These are phyloP conservation scores for Characodon lateralis DNA, from an alignment of 2,797 vertebrate species.

Conservation along the genomic window DNA sequence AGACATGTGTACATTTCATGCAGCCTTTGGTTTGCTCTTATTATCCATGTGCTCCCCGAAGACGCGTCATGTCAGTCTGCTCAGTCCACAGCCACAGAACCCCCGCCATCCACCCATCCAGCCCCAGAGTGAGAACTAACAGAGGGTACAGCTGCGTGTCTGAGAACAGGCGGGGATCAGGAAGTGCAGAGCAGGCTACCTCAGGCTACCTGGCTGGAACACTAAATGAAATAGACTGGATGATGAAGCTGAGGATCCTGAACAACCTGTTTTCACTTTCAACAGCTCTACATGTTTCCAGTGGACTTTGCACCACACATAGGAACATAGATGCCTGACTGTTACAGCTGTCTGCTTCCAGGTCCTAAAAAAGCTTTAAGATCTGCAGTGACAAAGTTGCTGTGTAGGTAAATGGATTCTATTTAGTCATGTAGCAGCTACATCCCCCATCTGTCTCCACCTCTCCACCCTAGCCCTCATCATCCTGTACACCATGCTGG, in stretches of 20 bases:
- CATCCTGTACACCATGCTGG: slow-evolving; percentile 6
- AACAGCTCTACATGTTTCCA: slow-evolving; percentile 42
- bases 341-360: background rate
- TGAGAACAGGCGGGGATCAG: slow-evolving; percentile 40
- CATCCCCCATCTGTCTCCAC: background rate
- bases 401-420: background rate
- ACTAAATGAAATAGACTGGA: slow-evolving; percentile 37
- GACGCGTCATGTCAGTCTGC: slow-evolving; percentile 3
- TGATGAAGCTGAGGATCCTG: slow-evolving; percentile 65
- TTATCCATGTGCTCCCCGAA: background rate
- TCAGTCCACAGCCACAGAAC: background rate
- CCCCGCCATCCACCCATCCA: too few relatives aligned
- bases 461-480: background rate
- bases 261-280: slow-evolving; percentile 80
- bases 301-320: slow-evolving; percentile 50
- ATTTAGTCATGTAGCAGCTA: slow-evolving; percentile 1
- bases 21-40: too few relatives aligned
- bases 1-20: background rate
- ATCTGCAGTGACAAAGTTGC: background rate
- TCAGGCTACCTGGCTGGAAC: slow-evolving; percentile 26
- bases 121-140: background rate
- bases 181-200: slow-evolving; percentile 60
- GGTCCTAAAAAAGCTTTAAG: background rate
- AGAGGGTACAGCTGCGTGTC: slow-evolving; percentile 4
- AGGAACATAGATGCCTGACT: background rate